These are phyloP conservation scores for Charadrius vociferus DNA, from an alignment of 2,113 vertebrate species.

Conservation along the genomic window DNA sequence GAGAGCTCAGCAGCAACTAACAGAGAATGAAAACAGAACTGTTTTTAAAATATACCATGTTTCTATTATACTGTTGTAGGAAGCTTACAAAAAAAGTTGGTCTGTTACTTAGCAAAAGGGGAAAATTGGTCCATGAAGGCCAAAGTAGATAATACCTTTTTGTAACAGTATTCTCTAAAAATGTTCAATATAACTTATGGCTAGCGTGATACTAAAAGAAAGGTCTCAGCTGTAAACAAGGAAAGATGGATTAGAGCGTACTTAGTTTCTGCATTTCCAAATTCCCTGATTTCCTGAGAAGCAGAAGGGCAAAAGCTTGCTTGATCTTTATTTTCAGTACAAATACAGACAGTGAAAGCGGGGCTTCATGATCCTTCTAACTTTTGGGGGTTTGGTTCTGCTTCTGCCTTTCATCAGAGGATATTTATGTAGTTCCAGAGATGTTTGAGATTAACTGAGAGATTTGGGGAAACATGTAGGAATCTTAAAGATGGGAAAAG, in stretches of 20 bases:
- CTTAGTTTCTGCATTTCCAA: not conserved
- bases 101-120: not conserved
- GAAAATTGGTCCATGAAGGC: not conserved
- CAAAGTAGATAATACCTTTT: not conserved
- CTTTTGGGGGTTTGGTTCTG: not conserved
- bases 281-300: not conserved
- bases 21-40: not conserved
- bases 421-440: not conserved
- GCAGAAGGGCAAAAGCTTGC: not conserved
- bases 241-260: not conserved
- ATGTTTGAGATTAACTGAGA: not conserved
- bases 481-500: not conserved
- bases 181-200: accelerated
- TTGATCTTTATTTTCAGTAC: not conserved
- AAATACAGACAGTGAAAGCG: accelerated
- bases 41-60: not conserved
- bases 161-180: not conserved
- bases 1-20: not conserved
- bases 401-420: not conserved
- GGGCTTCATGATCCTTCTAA: not conserved
- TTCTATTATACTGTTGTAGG: not conserved
- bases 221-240: not conserved
- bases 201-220: not conserved
- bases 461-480: not conserved
- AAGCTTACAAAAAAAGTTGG: not conserved